These are phyloP conservation scores for Heteromyza rotundicornis DNA, from an alignment of 2,888 invertebrate genomes.

Conservation along the genomic window DNA sequence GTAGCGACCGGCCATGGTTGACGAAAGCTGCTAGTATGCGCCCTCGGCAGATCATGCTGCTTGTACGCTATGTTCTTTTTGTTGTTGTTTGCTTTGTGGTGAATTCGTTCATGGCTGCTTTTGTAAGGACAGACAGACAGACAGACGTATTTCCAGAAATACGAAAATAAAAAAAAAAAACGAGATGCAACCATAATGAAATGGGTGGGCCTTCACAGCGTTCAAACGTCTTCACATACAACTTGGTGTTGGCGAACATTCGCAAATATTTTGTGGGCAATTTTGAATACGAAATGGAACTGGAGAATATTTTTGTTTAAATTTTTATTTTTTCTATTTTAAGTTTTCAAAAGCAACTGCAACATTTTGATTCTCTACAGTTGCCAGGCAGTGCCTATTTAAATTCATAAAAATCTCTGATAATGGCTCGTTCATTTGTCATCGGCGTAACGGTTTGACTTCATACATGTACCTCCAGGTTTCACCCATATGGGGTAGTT, in stretches of 20 bases:
- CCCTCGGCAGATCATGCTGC: neutral
- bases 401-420: neutral
- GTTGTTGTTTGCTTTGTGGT: slow-evolving; percentile 7
- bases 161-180: neutral
- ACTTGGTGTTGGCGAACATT: neutral
- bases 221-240: neutral
- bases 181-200: slow-evolving; percentile 11
- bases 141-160: neutral
- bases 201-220: slow-evolving; percentile 16
- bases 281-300: too few species aligned
- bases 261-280: too few species aligned
- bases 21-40: too few species aligned
- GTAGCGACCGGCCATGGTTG: neutral
- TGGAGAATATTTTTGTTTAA: neutral
- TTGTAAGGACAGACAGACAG: neutral
- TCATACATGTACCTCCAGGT: neutral
- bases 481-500: neutral
- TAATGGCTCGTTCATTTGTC: neutral
- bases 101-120: neutral
- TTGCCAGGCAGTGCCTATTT: too few species aligned
- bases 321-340: neutral
- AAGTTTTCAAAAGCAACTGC: too few species aligned
- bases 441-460: neutral
- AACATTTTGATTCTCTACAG: too few species aligned
- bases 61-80: neutral